Evolutionary conservation across 2,888 invertebrate genomes (phyloP).

Genomic region (Ganaspis brasiliensis): DNA sequence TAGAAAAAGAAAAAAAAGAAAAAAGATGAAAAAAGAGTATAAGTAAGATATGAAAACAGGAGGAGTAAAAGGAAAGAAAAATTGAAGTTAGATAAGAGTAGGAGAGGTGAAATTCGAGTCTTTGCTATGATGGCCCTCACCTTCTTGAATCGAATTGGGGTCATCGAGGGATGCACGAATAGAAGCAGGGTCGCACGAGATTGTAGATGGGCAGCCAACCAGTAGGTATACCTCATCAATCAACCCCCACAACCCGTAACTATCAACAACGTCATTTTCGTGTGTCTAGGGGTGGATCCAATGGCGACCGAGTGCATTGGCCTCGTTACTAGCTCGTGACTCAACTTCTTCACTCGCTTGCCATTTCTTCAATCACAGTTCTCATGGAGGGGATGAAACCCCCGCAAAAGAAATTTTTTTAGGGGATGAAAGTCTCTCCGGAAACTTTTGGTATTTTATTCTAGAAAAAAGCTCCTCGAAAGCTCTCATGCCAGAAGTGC

Average conservation of each 20-base stretch:
- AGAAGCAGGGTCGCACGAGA: slow-evolving; percentile 54
- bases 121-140: slow-evolving; percentile 46
- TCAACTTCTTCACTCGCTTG: slow-evolving; percentile 45
- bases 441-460: slow-evolving; percentile 21
- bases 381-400: not conserved
- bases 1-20: not conserved
- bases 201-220: slow-evolving; percentile 45
- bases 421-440: not conserved
- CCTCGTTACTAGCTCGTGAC: slow-evolving; percentile 54
- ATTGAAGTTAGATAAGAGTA: slow-evolving; percentile 36
- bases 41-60: slow-evolving; percentile 47
- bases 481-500: not conserved
- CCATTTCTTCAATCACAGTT: slow-evolving; percentile 5
- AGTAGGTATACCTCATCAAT: slow-evolving; percentile 69
- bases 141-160: slow-evolving; percentile 62
- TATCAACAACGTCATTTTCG: slow-evolving; percentile 77
- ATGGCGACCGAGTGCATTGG: slow-evolving; percentile 62
- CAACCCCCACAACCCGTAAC: slow-evolving; percentile 69
- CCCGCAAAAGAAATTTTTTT: not conserved
- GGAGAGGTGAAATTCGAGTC: slow-evolving; percentile 43
- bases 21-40: not conserved
- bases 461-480: not conserved
- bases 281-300: slow-evolving; percentile 69
- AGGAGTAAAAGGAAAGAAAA: slow-evolving; percentile 46
- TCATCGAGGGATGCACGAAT: slow-evolving; percentile 63